Conservation (phyloP, 2,797 vertebrate genomes). For the Botia almorhae region DNA sequence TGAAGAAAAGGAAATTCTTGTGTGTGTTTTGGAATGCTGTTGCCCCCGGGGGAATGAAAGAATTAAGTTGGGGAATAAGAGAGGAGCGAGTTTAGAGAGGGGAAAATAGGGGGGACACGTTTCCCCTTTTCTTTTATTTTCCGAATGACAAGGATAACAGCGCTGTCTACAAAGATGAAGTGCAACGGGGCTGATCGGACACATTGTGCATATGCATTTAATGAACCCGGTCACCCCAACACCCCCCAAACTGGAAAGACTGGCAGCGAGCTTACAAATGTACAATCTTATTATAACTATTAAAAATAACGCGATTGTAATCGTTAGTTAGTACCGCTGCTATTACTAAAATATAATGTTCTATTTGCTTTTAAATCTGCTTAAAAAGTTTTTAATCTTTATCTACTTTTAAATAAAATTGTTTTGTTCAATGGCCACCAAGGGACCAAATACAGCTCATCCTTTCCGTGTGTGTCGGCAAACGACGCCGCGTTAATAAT, state of each 20-base stretch:
- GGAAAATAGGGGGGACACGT: conserved; percentile 58
- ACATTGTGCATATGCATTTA: conserved; percentile 14
- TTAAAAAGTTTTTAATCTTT: neutral
- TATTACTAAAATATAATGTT: neutral
- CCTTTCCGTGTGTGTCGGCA: neutral
- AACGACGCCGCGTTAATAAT: neutral
- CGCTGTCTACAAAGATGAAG: conserved; percentile 45
- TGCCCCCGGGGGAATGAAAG: conserved; percentile 82
- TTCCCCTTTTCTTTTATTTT: conserved; percentile 70
- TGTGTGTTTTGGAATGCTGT: conserved; percentile 81
- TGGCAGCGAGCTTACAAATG: neutral
- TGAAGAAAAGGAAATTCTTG: conserved; percentile 82
- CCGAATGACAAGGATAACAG: conserved; percentile 72
- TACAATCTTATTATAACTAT: neutral
- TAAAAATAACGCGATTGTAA: neutral
- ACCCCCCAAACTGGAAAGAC: neutral
- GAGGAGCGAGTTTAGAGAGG: conserved; percentile 63
- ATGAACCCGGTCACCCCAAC: conserved; percentile 28
- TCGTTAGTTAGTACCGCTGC: neutral
- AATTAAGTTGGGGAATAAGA: conserved; percentile 65
- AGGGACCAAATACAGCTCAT: neutral
- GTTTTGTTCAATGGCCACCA: neutral
- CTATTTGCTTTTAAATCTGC: neutral
- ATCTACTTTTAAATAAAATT: neutral
- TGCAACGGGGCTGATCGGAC: conserved; percentile 25